These are phyloP conservation scores for Cheilosia variabilis DNA, from an alignment of 2,888 invertebrate genomes.

Conservation along the genomic window DNA sequence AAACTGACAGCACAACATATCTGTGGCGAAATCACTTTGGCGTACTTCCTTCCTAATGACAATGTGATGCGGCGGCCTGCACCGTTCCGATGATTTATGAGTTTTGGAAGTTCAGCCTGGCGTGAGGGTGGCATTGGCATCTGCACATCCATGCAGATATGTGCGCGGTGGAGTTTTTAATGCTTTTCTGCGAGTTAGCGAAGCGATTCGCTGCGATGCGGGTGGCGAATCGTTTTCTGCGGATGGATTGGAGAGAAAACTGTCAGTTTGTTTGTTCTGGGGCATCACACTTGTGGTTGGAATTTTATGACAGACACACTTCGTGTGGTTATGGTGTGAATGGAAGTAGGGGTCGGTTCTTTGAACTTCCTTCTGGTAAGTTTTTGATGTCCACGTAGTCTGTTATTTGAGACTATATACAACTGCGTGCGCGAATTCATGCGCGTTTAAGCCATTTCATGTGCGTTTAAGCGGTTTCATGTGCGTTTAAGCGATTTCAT, in stretches of 20 bases:
- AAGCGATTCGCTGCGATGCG: constrained; percentile 53
- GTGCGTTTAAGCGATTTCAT: no score
- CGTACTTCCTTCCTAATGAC: constrained; percentile 74
- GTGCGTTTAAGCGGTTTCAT: no score
- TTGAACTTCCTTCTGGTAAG: no score
- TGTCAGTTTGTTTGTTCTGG: constrained; percentile 56
- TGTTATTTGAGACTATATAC: no score
- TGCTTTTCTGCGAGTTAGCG: constrained; percentile 53
- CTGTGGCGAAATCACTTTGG: constrained; percentile 71
- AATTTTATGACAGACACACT: constrained; percentile 35
- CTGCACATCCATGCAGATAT: constrained; percentile 25
- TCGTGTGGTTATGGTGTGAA: background rate
- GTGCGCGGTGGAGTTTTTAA: constrained; percentile 31
- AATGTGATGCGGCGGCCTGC: constrained; percentile 64
- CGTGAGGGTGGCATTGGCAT: constrained; percentile 50
- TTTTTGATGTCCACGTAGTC: no score
- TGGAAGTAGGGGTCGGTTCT: background rate
- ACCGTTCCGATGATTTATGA: constrained; percentile 67
- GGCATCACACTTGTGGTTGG: constrained; percentile 39
- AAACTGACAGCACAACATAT: constrained; percentile 48
- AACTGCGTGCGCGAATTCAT: no score
- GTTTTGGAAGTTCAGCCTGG: constrained; percentile 53
- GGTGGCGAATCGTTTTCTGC: constrained; percentile 63
- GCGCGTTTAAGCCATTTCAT: no score
- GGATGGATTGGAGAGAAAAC: constrained; percentile 9